Evolutionary conservation across 2,113 vertebrate genomes (phyloP).

Genomic region (Coryphaenoides rupestris): DNA sequence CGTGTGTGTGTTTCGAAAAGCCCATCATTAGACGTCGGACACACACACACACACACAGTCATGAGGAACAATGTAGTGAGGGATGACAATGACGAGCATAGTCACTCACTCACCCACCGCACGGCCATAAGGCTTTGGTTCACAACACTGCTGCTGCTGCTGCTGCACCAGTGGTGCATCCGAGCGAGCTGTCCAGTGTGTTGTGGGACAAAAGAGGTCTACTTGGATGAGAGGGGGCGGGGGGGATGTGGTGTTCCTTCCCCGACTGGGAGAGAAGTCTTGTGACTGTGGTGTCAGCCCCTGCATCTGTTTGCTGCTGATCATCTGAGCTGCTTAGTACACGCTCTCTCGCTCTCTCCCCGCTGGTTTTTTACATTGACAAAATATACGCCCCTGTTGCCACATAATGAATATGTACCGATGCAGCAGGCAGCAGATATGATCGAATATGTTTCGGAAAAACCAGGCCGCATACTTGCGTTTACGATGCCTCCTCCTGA

Average conservation of each 20-base stretch:
- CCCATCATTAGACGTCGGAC: conserved; percentile 33
- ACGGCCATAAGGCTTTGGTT: conserved; percentile 63
- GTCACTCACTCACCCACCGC: no score
- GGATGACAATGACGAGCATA: conserved; percentile 58
- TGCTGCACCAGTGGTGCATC: no score
- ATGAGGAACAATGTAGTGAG: conserved; percentile 40
- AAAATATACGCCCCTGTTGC: background rate
- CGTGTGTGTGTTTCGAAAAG: conserved; percentile 40
- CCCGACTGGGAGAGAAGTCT: conserved; percentile 62
- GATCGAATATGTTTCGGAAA: no score
- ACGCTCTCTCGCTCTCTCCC: no score
- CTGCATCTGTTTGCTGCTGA: conserved; percentile 70
- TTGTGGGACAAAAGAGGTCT: conserved; percentile 65
- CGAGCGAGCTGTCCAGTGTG: conserved; percentile 58
- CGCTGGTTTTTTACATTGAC: conserved; percentile 40
- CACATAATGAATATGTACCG: background rate
- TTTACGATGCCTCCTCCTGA: no score
- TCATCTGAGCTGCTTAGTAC: conserved; percentile 69
- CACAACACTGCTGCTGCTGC: conserved; percentile 46
- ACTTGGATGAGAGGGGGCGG: conserved; percentile 59
- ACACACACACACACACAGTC: conserved; percentile 56
- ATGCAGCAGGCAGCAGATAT: no score
- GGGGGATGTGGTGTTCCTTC: conserved; percentile 61
- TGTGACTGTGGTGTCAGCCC: conserved; percentile 74
- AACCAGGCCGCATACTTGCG: no score